Evolutionary conservation across 2,888 invertebrate species (phyloP).

Genomic region (Molorchus minor): DNA sequence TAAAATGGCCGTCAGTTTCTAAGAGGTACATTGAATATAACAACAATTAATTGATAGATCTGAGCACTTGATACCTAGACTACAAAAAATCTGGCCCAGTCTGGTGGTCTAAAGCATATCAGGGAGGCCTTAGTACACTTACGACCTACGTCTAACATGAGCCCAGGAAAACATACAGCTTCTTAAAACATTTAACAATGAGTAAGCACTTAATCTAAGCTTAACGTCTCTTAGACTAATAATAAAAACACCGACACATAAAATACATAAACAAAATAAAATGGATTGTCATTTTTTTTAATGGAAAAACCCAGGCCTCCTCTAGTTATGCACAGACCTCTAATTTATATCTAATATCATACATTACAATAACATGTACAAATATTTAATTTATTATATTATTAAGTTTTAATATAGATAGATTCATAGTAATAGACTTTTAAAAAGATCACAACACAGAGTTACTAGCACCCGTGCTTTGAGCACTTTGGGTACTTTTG

Average conservation of each 20-base stretch:
- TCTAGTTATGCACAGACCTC: slow-evolving; percentile 45
- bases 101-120: slow-evolving; percentile 50
- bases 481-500: slow-evolving; percentile 47
- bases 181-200: slow-evolving; percentile 45
- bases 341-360: slow-evolving; percentile 53
- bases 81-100: slow-evolving; percentile 58
- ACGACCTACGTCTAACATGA: slow-evolving; percentile 44
- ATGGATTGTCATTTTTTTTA: slow-evolving; percentile 60
- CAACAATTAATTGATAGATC: slow-evolving; percentile 61
- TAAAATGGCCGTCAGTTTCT: slow-evolving; percentile 55
- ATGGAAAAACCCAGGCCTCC: slow-evolving; percentile 52
- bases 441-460: slow-evolving; percentile 66
- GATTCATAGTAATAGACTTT: slow-evolving; percentile 65
- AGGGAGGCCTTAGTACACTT: slow-evolving; percentile 45
- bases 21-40: slow-evolving; percentile 58
- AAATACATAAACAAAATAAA: slow-evolving; percentile 57
- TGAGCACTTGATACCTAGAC: slow-evolving; percentile 60
- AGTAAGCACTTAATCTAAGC: slow-evolving; percentile 51
- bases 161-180: slow-evolving; percentile 55
- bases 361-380: slow-evolving; percentile 62
- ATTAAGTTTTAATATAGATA: slow-evolving; percentile 62
- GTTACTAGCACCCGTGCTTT: slow-evolving; percentile 57
- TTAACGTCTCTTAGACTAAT: slow-evolving; percentile 57
- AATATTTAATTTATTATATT: slow-evolving; percentile 59
- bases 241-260: slow-evolving; percentile 58